Evolutionary conservation across 1,140 invertebrate genomes (phyloP).

Genomic region (Scaptomyza pallida): DNA sequence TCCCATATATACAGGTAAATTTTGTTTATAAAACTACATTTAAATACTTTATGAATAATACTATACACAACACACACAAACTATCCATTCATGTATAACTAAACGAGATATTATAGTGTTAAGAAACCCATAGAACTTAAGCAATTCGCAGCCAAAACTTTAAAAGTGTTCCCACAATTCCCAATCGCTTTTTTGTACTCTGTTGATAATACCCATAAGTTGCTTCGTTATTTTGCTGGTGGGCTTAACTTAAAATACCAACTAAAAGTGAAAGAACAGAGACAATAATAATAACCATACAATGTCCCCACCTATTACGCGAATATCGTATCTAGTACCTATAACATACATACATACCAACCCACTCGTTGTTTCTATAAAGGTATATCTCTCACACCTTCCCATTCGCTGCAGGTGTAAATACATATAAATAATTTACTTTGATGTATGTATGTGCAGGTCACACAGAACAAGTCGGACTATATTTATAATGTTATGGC

Average conservation of each 20-base stretch:
- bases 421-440: background rate
- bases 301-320: background rate
- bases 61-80: background rate
- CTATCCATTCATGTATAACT: background rate
- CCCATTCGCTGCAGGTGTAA: background rate
- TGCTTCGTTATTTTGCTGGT: background rate
- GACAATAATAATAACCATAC: background rate
- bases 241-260: background rate
- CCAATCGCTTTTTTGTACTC: background rate
- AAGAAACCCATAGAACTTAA: constrained; percentile 1
- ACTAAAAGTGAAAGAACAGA: background rate
- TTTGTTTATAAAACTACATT: constrained; percentile 31
- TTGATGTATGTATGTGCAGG: constrained; percentile 1
- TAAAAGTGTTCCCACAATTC: background rate
- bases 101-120: background rate
- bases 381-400: background rate
- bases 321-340: background rate
- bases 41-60: constrained; percentile 14
- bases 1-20: constrained; percentile 55
- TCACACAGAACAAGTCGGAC: background rate
- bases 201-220: background rate
- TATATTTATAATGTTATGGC: background rate
- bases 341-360: background rate
- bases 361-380: background rate
- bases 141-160: background rate